Evolutionary conservation across 2,888 invertebrate genomes (phyloP).

Genomic region (Lithophane ornitopus): DNA sequence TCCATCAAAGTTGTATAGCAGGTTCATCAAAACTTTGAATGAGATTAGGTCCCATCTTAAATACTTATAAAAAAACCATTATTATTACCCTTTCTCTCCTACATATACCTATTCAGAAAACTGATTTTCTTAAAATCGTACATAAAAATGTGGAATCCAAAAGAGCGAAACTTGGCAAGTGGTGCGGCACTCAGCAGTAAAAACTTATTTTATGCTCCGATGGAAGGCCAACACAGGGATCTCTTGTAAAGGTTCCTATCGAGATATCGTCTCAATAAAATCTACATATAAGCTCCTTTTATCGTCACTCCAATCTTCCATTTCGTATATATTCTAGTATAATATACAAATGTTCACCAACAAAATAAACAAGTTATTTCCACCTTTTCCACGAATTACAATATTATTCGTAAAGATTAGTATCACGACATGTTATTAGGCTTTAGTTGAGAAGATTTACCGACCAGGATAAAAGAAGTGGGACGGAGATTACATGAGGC

Average conservation of each 20-base stretch:
- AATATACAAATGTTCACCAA: constrained; percentile 43
- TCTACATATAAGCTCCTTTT: constrained; percentile 72
- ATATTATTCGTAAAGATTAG: constrained; percentile 53
- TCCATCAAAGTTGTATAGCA: neutral
- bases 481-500: constrained; percentile 44
- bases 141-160: constrained; percentile 54
- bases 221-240: constrained; percentile 54
- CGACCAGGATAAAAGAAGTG: constrained; percentile 46
- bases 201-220: constrained; percentile 67
- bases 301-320: constrained; percentile 61
- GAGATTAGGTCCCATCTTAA: constrained; percentile 7
- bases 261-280: constrained; percentile 76
- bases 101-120: constrained; percentile 8
- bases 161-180: constrained; percentile 57
- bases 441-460: constrained; percentile 55
- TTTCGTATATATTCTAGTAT: constrained; percentile 53
- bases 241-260: constrained; percentile 70
- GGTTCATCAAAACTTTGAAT: constrained; percentile 4
- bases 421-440: constrained; percentile 45
- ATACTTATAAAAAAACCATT: constrained; percentile 24
- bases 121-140: constrained; percentile 48
- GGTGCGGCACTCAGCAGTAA: constrained; percentile 63
- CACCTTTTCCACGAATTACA: constrained; percentile 48
- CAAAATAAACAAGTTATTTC: constrained; percentile 50
- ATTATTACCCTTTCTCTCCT: neutral